Percentiles rank a stretch among this genome's conserved stretches.
Evolutionary conservation across 1,140 invertebrate genomes (phyloP).

Genomic region (Druon quercuslanigerum): DNA sequence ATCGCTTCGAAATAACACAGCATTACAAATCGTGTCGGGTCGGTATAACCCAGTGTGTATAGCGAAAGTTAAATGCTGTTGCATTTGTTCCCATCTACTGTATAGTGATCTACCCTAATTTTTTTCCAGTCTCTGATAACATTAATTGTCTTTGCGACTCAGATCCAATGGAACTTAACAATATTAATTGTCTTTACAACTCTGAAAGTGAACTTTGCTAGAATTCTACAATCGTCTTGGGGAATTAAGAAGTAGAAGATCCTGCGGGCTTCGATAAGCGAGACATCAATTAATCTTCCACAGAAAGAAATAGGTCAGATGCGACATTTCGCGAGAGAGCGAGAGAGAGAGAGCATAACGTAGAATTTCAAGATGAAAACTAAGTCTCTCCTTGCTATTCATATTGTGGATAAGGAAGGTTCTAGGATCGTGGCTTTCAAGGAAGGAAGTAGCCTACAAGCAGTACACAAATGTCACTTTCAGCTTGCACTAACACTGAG

Average conservation of each 20-base stretch:
- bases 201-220: not conserved
- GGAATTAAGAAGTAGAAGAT: conserved; percentile 5
- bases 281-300: conserved; percentile 38
- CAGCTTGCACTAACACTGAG: not conserved
- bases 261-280: conserved; percentile 24
- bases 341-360: conserved; percentile 12
- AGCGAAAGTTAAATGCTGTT: no score
- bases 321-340: conserved; percentile 11
- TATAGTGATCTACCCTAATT: not conserved
- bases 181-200: not conserved
- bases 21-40: no score
- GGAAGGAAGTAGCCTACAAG: not conserved
- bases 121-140: not conserved
- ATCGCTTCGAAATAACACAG: no score
- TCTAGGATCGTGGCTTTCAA: not conserved
- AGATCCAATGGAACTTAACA: not conserved
- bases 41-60: no score
- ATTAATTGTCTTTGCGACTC: not conserved
- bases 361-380: conserved; percentile 10
- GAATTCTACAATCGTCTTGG: not conserved
- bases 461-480: conserved; percentile 10
- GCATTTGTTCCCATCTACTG: no score
- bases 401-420: not conserved
- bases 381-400: not conserved
- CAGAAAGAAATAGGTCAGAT: conserved; percentile 35